Percentiles rank a stretch among this genome's conserved stretches.
These are phyloP conservation scores for Takifugu rubripes DNA, from an alignment of 2,797 vertebrate species.

Conservation along the genomic window DNA sequence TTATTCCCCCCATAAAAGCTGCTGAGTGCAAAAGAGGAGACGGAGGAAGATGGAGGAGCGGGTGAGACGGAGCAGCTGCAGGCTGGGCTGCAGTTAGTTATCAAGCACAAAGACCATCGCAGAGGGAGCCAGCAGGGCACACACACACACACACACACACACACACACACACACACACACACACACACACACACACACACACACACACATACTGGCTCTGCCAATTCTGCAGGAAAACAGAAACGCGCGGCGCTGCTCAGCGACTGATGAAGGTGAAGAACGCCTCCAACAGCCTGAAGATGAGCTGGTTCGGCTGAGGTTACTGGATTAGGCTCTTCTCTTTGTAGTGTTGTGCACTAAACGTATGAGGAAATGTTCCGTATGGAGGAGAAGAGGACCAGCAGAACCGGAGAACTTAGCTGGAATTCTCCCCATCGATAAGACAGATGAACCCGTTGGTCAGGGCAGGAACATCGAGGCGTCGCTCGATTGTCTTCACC, in stretches of 20 bases:
- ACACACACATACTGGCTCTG: constrained; percentile 4
- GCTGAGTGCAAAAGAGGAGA: constrained; percentile 42
- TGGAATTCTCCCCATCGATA: too few species aligned
- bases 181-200: constrained; percentile 10
- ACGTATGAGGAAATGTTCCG: constrained; percentile 9
- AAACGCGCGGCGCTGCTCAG: constrained; percentile 29
- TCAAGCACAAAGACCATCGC: constrained; percentile 45
- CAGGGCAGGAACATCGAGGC: too few species aligned
- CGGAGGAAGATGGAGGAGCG: constrained; percentile 53
- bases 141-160: constrained; percentile 8
- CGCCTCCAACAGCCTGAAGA: constrained; percentile 50
- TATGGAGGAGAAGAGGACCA: too few species aligned
- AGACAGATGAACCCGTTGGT: too few species aligned
- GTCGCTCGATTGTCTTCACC: too few species aligned
- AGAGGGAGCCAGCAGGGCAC: constrained; percentile 36
- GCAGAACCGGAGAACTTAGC: too few species aligned
- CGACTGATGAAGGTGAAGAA: constrained; percentile 46
- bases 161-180: constrained; percentile 12
- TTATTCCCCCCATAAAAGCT: constrained; percentile 67
- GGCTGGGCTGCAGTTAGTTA: constrained; percentile 57
- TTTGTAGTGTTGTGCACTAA: constrained; percentile 35
- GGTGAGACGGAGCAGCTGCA: constrained; percentile 57
- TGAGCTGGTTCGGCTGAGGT: constrained; percentile 56
- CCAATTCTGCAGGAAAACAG: constrained; percentile 1
- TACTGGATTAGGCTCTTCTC: constrained; percentile 57